Evolutionary conservation across 2,888 invertebrate species (phyloP).

Genomic region (Scaptodrosophila latifasciaeformis): DNA sequence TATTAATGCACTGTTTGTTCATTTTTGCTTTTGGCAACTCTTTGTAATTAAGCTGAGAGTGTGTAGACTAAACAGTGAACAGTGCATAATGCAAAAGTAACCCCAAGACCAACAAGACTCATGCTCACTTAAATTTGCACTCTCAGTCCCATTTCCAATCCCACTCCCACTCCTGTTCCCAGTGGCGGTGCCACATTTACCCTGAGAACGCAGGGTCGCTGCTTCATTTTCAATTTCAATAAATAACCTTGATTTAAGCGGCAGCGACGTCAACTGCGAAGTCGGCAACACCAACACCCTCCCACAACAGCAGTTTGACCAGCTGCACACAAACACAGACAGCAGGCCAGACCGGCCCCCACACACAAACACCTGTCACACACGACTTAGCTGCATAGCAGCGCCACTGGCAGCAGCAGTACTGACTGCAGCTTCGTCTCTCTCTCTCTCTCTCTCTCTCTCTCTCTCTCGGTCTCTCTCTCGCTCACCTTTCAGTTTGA

Average conservation of each 20-base stretch:
- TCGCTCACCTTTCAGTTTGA: too few relatives aligned
- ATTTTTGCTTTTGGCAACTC: background rate
- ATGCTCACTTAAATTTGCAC: slow-evolving; percentile 22
- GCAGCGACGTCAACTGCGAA: slow-evolving; percentile 47
- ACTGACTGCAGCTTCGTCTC: slow-evolving; percentile 26
- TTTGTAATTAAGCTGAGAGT: background rate
- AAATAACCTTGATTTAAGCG: slow-evolving; percentile 72
- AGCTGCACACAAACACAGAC: slow-evolving; percentile 41
- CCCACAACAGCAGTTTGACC: slow-evolving; percentile 45
- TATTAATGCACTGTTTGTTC: too few relatives aligned
- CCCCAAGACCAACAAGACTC: slow-evolving; percentile 20
- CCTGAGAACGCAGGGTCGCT: slow-evolving; percentile 10
- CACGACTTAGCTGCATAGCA: slow-evolving; percentile 18
- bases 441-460: slow-evolving; percentile 20
- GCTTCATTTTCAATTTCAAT: slow-evolving; percentile 69
- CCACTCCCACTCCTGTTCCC: slow-evolving; percentile 12
- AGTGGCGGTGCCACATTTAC: slow-evolving; percentile 9
- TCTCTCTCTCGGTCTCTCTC: slow-evolving; percentile 5
- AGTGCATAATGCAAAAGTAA: slow-evolving; percentile 10
- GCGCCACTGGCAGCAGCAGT: slow-evolving; percentile 38
- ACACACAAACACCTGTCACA: slow-evolving; percentile 65
- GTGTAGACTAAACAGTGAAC: background rate
- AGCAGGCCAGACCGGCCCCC: slow-evolving; percentile 55
- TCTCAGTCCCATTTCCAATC: slow-evolving; percentile 10
- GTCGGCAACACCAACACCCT: slow-evolving; percentile 25